These are phyloP conservation scores for Nannoperca obscura DNA, from an alignment of 2,797 vertebrate genomes.

Conservation along the genomic window DNA sequence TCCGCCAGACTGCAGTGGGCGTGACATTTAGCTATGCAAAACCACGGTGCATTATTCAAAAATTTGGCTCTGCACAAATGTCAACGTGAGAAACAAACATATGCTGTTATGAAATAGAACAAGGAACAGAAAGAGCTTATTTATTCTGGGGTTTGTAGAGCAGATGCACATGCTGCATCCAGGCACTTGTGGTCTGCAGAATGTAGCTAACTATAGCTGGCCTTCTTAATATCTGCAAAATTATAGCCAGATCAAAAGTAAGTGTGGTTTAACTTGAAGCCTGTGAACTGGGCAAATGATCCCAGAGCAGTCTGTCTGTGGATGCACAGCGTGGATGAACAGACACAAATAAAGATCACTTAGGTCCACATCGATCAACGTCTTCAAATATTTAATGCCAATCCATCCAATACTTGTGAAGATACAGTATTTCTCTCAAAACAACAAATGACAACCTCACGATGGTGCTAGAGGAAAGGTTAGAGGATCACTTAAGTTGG, in stretches of 20 bases:
- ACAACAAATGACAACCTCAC: not conserved
- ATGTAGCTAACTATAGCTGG: conserved; percentile 5
- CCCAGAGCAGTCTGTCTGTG: not conserved
- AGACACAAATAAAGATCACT: conserved; percentile 4
- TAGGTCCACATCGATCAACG: not conserved
- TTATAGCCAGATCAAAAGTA: not conserved
- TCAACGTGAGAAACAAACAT: conserved; percentile 74
- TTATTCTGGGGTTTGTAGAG: conserved; percentile 37
- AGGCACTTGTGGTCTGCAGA: conserved; percentile 32
- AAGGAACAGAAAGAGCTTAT: conserved; percentile 48
- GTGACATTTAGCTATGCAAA: conserved; percentile 87
- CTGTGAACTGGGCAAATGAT: not conserved
- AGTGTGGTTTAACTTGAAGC: not conserved
- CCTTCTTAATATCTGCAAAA: not conserved
- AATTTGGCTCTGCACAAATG: conserved; percentile 82
- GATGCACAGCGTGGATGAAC: not conserved
- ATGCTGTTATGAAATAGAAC: conserved; percentile 64
- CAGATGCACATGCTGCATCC: conserved; percentile 32
- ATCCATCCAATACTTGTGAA: not conserved
- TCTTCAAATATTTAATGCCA: not conserved
- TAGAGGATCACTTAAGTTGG: not conserved
- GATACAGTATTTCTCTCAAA: not conserved
- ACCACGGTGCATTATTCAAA: conserved; percentile 80
- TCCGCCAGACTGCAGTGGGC: conserved; percentile 69
- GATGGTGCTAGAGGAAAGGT: not conserved